phyloP scores from a whole-genome alignment of 2,113 vertebrate species.

The Xyliphius kryptos region DNA sequence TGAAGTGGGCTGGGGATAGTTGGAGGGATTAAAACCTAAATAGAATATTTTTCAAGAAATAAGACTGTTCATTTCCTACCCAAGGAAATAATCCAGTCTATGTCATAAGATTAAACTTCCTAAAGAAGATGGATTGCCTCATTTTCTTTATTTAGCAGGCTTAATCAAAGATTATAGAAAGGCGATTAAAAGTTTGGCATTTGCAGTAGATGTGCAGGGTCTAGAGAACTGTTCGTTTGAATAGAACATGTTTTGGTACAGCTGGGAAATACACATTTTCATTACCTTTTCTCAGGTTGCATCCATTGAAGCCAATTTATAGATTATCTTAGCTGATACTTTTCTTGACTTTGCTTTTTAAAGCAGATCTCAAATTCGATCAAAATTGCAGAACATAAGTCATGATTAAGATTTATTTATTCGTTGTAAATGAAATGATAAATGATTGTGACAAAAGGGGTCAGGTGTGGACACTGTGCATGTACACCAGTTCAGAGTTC shows the following conservation, averaged over 20 bases:
- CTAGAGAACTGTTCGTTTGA: constrained; percentile 47
- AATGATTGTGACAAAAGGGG: too few relatives aligned
- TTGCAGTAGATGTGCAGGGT: constrained; percentile 54
- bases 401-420: too few relatives aligned
- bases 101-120: constrained; percentile 70
- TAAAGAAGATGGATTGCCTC: constrained; percentile 68
- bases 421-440: too few relatives aligned
- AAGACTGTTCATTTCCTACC: constrained; percentile 59
- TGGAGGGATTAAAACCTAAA: constrained; percentile 35
- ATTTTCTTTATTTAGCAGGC: constrained; percentile 54
- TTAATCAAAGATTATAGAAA: constrained; percentile 69
- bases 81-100: constrained; percentile 68
- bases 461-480: too few relatives aligned
- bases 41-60: constrained; percentile 56
- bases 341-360: too few relatives aligned
- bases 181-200: constrained; percentile 54
- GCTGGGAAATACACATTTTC: background rate
- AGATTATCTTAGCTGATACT: too few relatives aligned
- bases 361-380: background rate
- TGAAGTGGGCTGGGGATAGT: constrained; percentile 25
- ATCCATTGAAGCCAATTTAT: background rate
- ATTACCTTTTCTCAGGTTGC: background rate
- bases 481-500: too few relatives aligned
- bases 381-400: background rate
- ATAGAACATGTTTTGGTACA: constrained; percentile 42